phyloP scores from a whole-genome alignment of 2,113 vertebrate genomes.

The Cheilinus undulatus region DNA sequence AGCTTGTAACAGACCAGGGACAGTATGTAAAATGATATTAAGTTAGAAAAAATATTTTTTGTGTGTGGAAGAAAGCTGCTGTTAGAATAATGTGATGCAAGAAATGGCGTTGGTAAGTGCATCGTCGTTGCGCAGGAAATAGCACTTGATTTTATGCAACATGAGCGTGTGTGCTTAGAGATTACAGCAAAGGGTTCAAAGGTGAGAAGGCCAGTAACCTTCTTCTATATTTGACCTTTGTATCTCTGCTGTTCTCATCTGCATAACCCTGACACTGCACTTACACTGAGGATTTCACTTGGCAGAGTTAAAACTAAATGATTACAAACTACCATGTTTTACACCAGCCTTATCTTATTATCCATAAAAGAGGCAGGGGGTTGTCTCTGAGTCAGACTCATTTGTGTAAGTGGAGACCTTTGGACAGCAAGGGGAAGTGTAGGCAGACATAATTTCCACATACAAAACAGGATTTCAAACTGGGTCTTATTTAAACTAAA shows the following conservation, averaged over 20 bases:
- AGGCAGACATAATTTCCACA: neutral
- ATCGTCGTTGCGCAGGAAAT: neutral
- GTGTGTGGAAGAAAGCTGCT: neutral
- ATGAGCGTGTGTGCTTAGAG: slow-evolving; percentile 10
- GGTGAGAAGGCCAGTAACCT: slow-evolving; percentile 15
- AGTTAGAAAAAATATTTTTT: neutral
- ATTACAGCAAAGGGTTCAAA: neutral
- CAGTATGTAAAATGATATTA: neutral
- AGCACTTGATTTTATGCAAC: slow-evolving; percentile 3
- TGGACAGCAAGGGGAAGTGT: neutral
- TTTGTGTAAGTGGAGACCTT: slow-evolving; percentile 42
- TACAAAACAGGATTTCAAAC: slow-evolving; percentile 10
- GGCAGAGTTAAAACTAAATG: slow-evolving; percentile 26
- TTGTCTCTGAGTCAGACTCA: slow-evolving; percentile 23
- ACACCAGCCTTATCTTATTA: slow-evolving; percentile 11
- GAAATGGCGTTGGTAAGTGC: neutral
- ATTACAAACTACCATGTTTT: slow-evolving; percentile 24
- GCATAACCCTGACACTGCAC: slow-evolving; percentile 13
- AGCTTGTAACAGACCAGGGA: neutral
- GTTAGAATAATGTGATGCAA: neutral
- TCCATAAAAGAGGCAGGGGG: slow-evolving; percentile 9
- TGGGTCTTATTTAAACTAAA: slow-evolving; percentile 4
- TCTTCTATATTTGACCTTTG: slow-evolving; percentile 5
- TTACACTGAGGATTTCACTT: slow-evolving; percentile 14
- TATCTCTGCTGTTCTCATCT: slow-evolving; percentile 11